Percentiles rank a stretch among this genome's conserved stretches.
These are phyloP conservation scores for Thymallus thymallus DNA, from an alignment of 2,113 vertebrate species.

Conservation along the genomic window DNA sequence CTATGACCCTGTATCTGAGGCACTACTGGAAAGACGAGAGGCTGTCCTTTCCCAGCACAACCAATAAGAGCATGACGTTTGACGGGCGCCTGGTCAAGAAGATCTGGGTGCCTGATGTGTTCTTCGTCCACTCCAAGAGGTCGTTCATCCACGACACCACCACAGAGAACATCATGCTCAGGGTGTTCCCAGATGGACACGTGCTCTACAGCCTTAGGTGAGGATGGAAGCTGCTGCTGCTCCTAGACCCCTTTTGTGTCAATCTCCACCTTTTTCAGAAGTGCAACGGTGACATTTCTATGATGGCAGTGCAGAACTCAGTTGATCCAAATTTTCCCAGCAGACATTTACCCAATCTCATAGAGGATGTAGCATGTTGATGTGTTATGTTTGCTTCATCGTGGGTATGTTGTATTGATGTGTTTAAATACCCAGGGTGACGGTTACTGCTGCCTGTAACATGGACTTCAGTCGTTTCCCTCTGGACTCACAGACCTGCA, in stretches of 20 bases:
- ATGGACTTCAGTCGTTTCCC: constrained; percentile 98
- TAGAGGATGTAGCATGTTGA: not conserved
- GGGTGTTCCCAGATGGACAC: constrained; percentile 90
- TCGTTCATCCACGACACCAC: constrained; percentile 95
- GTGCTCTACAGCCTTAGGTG: constrained; percentile 96
- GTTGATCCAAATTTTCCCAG: not conserved
- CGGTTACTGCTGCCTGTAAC: constrained; percentile 94
- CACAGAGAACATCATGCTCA: constrained; percentile 93
- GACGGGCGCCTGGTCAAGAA: constrained; percentile 91
- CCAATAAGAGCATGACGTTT: constrained; percentile 95
- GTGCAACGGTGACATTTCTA: not conserved
- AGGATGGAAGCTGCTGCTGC: constrained; percentile 23
- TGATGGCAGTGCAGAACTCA: not conserved
- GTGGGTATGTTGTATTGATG: not conserved
- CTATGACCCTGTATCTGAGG: constrained; percentile 93
- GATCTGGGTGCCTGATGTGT: constrained; percentile 96
- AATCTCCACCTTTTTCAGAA: not conserved
- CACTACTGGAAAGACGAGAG: constrained; percentile 97
- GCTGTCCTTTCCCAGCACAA: constrained; percentile 85
- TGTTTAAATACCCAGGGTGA: constrained; percentile 77
- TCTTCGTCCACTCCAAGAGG: constrained; percentile 95
- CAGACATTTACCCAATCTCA: not conserved
- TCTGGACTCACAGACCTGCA: constrained; percentile 93
- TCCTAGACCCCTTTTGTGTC: not conserved
- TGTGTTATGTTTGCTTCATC: not conserved